These are phyloP conservation scores for Typhlichthys eigenmanni DNA, from an alignment of 2,797 vertebrate species.

Conservation along the genomic window DNA sequence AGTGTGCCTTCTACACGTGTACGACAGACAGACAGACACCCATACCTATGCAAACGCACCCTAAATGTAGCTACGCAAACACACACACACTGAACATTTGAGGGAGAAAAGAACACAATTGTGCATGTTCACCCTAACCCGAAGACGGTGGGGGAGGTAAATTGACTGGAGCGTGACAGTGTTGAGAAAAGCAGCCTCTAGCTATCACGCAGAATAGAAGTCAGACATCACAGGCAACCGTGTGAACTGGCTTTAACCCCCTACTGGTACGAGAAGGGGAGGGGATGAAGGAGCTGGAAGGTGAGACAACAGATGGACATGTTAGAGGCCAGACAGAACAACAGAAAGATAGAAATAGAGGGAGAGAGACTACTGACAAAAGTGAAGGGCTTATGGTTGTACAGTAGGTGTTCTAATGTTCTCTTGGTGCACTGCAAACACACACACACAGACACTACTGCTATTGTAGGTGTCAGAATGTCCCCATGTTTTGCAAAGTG, in stretches of 20 bases:
- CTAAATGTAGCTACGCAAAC: no score
- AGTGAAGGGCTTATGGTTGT: conserved; percentile 26
- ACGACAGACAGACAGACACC: no score
- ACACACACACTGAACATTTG: no score
- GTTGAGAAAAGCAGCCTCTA: conserved; percentile 32
- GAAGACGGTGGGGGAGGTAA: no score
- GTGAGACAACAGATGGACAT: not conserved
- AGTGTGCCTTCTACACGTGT: no score
- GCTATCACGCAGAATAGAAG: conserved; percentile 26
- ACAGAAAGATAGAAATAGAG: conserved; percentile 3
- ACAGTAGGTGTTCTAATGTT: conserved; percentile 25
- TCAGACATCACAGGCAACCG: conserved; percentile 30
- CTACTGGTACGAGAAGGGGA: conserved; percentile 7
- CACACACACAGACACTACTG: conserved; percentile 11
- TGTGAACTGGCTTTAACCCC: conserved; percentile 34
- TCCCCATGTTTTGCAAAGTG: conserved; percentile 28
- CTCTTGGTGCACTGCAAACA: conserved; percentile 12
- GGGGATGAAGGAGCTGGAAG: not conserved
- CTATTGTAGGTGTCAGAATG: no score
- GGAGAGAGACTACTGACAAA: conserved; percentile 12
- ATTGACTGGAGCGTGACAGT: conserved; percentile 7
- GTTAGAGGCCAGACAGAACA: not conserved
- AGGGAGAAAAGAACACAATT: no score
- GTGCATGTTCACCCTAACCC: no score
- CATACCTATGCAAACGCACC: no score